Base-by-base conservation (phyloP, 2,113 vertebrate genomes). In the Malaclemys terrapin region DNA sequence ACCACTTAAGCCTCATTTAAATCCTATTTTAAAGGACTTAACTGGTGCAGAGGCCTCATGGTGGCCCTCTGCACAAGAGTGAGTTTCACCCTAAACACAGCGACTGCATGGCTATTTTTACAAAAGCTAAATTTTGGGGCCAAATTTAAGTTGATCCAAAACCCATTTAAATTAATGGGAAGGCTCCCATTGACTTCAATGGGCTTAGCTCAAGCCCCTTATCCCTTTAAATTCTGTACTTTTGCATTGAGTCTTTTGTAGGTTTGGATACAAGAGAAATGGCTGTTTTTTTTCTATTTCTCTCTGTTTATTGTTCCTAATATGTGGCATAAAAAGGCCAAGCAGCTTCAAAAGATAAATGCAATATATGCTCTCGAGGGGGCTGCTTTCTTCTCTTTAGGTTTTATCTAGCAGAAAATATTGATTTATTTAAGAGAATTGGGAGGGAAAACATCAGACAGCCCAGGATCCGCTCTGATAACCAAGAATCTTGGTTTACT, bases 401-500 rank as follows among this genome's bases (percentile, higher is more conserved):
- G 22, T 97, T 69, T 56, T 87, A 84, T 87, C 76, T 89, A 83
- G 75, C 87, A 93, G 59, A 90, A 91, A 82, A 31, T 81, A 87
- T 29, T 93, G 94, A 91, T 95, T 94, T 89, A 89, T 59, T 42
- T 87, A 56, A 82, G 87, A 87, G 90, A 95, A 82, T 49, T 93
- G 19, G 56, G 82, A 85, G 59, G 89, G 56, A 38, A 72, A 72
- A 57, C 38, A 31, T 59, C 42, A 42, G 82, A 29, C 59, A 81
- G 89, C 88, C 90, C 94, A 87, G 88, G 93, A 97, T 89, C 81
- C 10, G 89, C 91, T 89, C 57, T 87, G 84, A 94, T 95, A 96
- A 98, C 84, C 91, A 80, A 82, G 47, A 89, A 52, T 89, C 38
- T 93, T 84, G 65, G 78, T 91, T 96, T 96, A 87, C 87, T 90